A percentile compares a stretch with the other conserved stretches of the same genome.
These are phyloP conservation scores for Strix occidentalis DNA, from an alignment of 2,797 vertebrate genomes.

Conservation along the genomic window DNA sequence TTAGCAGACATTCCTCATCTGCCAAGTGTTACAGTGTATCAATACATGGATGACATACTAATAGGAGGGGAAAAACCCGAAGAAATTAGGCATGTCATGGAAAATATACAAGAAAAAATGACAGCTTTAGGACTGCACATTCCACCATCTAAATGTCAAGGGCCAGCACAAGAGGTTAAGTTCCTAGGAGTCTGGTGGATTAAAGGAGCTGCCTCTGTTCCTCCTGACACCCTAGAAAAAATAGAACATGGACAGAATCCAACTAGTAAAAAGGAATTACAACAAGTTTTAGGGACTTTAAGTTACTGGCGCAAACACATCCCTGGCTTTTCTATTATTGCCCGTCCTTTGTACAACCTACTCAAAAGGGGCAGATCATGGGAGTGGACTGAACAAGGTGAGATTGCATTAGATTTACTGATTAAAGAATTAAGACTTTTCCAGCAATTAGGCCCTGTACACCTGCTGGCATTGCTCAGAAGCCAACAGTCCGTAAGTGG, in stretches of 20 bases:
- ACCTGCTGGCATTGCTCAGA: background rate
- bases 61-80: background rate
- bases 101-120: too few relatives aligned
- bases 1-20: too few relatives aligned
- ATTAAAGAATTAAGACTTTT: background rate
- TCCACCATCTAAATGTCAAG: too few relatives aligned
- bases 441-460: background rate
- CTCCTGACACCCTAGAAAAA: background rate
- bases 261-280: background rate
- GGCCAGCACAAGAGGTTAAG: background rate
- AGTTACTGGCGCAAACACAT: too few relatives aligned
- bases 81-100: background rate
- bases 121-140: too few relatives aligned
- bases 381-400: background rate
- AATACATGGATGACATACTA: too few relatives aligned
- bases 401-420: background rate
- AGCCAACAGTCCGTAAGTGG: background rate
- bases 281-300: background rate
- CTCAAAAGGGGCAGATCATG: background rate
- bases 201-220: background rate
- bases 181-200: background rate
- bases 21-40: too few relatives aligned
- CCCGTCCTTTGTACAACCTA: background rate
- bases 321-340: background rate
- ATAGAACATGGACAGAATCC: background rate